Percentiles rank a stretch among this genome's conserved stretches.
Conservation (phyloP, 2,888 invertebrate genomes). For the Poecilus cupreus region DNA sequence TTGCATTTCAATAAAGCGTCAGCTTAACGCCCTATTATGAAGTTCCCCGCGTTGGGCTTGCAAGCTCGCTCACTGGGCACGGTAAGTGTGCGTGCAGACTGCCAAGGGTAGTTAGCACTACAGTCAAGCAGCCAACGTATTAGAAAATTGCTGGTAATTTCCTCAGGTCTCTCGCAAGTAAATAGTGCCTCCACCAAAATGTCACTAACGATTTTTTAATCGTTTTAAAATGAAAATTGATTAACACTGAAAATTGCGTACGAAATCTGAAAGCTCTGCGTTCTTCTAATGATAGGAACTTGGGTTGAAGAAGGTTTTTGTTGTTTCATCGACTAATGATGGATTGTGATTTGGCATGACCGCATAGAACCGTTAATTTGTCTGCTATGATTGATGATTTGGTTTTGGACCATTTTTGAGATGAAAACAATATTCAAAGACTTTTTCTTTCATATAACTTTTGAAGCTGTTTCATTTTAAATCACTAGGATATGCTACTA, state of each 20-base stretch:
- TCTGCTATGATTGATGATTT: slow-evolving; percentile 42
- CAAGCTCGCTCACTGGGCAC: not conserved
- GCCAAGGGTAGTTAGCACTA: too few relatives aligned
- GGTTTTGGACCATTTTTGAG: not conserved
- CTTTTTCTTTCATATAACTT: not conserved
- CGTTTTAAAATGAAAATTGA: not conserved
- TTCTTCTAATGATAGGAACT: slow-evolving; percentile 2
- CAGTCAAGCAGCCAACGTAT: not conserved
- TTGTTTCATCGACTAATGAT: slow-evolving; percentile 41
- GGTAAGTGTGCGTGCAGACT: too few relatives aligned
- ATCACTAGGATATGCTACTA: too few relatives aligned
- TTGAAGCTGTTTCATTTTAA: not conserved
- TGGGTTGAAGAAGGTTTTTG: not conserved
- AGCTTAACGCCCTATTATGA: not conserved
- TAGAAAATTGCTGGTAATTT: not conserved
- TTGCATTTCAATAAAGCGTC: slow-evolving; percentile 6
- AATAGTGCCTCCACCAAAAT: not conserved
- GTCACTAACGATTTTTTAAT: not conserved
- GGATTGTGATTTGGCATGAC: slow-evolving; percentile 47
- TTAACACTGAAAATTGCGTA: not conserved
- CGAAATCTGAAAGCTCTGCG: not conserved
- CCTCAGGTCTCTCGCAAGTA: not conserved
- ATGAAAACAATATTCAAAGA: not conserved
- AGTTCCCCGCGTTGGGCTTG: not conserved
- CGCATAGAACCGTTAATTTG: slow-evolving; percentile 40